Evolutionary conservation across 2,888 invertebrate genomes (phyloP), one percentile per base, ranked within the genome.

Genomic region (Ophion costatus): DNA sequence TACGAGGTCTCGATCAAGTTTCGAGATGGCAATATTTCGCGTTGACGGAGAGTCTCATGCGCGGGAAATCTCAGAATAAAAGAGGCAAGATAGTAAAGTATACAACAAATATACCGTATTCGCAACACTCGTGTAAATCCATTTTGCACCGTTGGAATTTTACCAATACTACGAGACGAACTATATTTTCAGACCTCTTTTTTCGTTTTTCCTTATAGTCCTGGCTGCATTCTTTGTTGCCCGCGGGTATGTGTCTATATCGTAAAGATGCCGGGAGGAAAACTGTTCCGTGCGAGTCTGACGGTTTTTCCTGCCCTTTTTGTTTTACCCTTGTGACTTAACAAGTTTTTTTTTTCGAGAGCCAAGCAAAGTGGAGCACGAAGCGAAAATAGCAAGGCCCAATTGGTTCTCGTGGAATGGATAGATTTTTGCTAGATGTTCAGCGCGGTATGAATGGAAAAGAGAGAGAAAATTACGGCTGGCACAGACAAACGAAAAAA

Each of bases 341-440:
- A 4, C 11, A 24, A 73, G 59, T 57, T 61, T 59, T 63, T 56
- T 56, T 22, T 64, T 61, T 61, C 9, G 20, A 17, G 56, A 11
- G 63, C 74, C 69, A 77, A 59, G 82, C 9, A 33, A 56, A 17
- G 17, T 11, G 3, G 33, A 22, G 51, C n/a, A 69, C 14, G 42
- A 7, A 29, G 67, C n/a, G 73, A 56, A 59, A 24, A 73, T 73
- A 42, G 73, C 45, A n/a, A 57, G 14, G 64, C 59, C 67, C 67
- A 75, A 56, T 45, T 67, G 76, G 24, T 71, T 64, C 71, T 67
- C 67, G 74, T 45, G 51, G 11, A 20, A 56, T 17, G 51, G 42
- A 76, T 24, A 51, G 33, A 33, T 66, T 75, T 42, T 61, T 24
- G 75, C 61, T 69, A 69, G n/a, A 51, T 63, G 45, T 69, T 69